These are phyloP conservation scores for Panorpa germanica DNA, from an alignment of 2,888 invertebrate genomes.

Conservation along the genomic window DNA sequence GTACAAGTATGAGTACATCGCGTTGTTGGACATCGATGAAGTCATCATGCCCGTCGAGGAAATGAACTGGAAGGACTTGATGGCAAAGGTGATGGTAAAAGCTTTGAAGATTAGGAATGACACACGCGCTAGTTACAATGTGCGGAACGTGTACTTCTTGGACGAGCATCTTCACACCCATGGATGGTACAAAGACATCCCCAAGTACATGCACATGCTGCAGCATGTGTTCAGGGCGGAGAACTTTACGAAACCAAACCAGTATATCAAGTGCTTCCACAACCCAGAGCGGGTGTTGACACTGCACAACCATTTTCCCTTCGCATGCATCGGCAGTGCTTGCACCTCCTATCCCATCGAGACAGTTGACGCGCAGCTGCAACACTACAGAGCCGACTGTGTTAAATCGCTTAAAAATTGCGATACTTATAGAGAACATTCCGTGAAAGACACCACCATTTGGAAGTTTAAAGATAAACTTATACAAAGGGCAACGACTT, in stretches of 20 bases:
- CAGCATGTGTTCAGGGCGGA: conserved; percentile 79
- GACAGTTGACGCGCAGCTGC: conserved; percentile 66
- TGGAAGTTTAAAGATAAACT: conserved; percentile 7
- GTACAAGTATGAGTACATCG: conserved; percentile 76
- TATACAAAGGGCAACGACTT: conserved; percentile 29
- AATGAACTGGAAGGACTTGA: conserved; percentile 53
- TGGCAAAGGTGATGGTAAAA: conserved; percentile 50
- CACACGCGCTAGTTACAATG: conserved; percentile 51
- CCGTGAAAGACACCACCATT: conserved; percentile 5
- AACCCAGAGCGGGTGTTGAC: conserved; percentile 77
- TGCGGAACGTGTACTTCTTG: conserved; percentile 81
- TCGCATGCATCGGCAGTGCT: conserved; percentile 67
- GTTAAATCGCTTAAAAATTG: conserved; percentile 58
- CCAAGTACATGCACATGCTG: conserved; percentile 82
- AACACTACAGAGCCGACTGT: conserved; percentile 89
- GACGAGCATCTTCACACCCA: conserved; percentile 71
- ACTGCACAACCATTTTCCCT: conserved; percentile 82
- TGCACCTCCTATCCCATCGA: conserved; percentile 75
- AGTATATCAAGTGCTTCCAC: conserved; percentile 88
- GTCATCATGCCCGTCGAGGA: conserved; percentile 72
- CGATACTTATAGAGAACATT: neutral
- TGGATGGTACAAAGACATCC: conserved; percentile 60
- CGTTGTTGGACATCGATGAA: conserved; percentile 86
- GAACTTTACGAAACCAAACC: conserved; percentile 84
- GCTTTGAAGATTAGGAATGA: conserved; percentile 44